These are phyloP conservation scores for Sylvietta virens DNA, from an alignment of 2,113 vertebrate species.

Conservation along the genomic window DNA sequence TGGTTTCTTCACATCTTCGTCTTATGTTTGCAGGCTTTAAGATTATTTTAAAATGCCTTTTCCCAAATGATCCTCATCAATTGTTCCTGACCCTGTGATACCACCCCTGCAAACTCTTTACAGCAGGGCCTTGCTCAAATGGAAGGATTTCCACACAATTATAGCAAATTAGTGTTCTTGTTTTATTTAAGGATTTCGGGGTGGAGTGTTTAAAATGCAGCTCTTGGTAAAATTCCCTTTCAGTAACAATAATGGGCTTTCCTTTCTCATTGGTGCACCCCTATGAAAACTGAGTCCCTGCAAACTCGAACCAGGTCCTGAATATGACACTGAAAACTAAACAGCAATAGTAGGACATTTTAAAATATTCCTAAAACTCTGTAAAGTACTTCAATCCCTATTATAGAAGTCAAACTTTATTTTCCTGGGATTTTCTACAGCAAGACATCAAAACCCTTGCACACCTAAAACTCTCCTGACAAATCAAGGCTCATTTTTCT, in stretches of 20 bases:
- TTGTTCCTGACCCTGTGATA: not conserved
- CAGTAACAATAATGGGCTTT: not conserved
- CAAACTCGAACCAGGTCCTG: not conserved
- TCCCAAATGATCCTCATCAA: not conserved
- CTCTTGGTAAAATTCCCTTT: not conserved
- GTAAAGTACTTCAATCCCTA: not conserved
- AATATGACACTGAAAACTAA: not conserved
- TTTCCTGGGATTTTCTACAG: not conserved
- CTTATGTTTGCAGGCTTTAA: not conserved
- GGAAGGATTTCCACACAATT: not conserved
- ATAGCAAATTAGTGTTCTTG: not conserved
- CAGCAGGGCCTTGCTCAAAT: not conserved
- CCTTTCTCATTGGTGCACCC: not conserved
- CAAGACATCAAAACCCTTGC: not conserved
- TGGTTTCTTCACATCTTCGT: not conserved
- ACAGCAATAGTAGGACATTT: not conserved
- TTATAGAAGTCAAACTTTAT: not conserved
- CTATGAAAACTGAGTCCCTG: not conserved
- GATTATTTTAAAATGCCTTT: not conserved
- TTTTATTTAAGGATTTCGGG: not conserved
- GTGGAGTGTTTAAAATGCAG: not conserved
- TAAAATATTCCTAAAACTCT: not conserved
- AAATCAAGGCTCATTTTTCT: not conserved
- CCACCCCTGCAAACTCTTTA: not conserved
- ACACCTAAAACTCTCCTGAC: not conserved